Base-by-base conservation (phyloP, 1,140 invertebrate species). In the Drosophila nannoptera region DNA sequence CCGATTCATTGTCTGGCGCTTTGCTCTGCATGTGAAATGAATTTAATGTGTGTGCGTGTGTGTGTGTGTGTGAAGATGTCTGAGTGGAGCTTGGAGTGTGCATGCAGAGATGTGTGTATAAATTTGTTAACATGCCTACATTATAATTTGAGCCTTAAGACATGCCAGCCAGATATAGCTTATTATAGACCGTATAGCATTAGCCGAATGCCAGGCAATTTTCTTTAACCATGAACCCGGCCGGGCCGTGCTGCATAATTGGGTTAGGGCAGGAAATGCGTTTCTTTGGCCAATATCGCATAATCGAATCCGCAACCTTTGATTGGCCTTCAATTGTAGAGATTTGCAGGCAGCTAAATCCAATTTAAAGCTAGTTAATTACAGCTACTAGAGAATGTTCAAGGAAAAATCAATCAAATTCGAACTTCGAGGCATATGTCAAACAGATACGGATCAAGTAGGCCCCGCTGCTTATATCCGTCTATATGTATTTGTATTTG, bases 121-220 rank as follows among this genome's bases (percentile, higher is more conserved):
- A 83, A 83, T 84, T 76, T 74, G 80, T 84, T 84, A 83, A 76
- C 73, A 73, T 84, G 52, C 69, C 70, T 66, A 65, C 66, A 77
- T 78, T 78, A 75, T 68, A 63, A 70, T 84, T 76, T 86, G 5
- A 60, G 40, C 55, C 73, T 76, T 61, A 73, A 66, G 76, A 66
- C 62, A 73, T 77, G 72, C 29, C 33, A 59, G 6, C 9, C 48
- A 2, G 8, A 49, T 7, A 43, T 22, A 12, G 31, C 38, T 40
- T 53, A 35, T 45, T 22, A 22, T 22, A 22, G 22, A 22, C 22
- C 22, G 5, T 16, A 6, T 12, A 42, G 9, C 60, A 46, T 63
- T 64, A 59, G 53, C 32, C 11, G 60, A 69, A 50, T 52, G 52
- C 22, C 58, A 46, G 49, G 43, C 22, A 56, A 69, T 38, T 45